A percentile compares a stretch with the other conserved stretches of the same genome.
Evolutionary conservation across 2,113 vertebrate species (phyloP).

Genomic region (Crotalus helleri): DNA sequence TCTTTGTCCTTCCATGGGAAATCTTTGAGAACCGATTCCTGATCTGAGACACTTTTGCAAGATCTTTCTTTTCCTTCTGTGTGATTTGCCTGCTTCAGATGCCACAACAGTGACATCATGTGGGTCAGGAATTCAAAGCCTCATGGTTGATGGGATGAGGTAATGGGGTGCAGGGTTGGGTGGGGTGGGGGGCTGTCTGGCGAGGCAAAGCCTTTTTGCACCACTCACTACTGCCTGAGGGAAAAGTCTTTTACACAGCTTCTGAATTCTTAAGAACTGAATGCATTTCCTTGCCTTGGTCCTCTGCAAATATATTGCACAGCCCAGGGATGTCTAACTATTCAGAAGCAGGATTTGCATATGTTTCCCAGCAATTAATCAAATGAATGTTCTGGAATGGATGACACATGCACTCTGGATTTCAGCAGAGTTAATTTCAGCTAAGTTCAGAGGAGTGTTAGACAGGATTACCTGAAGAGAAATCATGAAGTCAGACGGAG

Average conservation of each 20-base stretch:
- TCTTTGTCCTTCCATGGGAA: background rate
- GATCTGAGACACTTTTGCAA: background rate
- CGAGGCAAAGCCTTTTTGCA: background rate
- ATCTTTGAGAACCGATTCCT: too few species aligned
- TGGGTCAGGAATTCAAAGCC: background rate
- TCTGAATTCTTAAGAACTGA: background rate
- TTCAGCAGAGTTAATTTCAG: background rate
- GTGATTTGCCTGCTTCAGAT: background rate
- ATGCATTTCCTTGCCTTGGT: too few species aligned
- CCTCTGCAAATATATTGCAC: background rate
- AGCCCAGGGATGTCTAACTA: background rate
- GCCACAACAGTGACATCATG: slow-evolving; percentile 11
- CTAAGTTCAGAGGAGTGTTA: background rate
- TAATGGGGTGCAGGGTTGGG: background rate
- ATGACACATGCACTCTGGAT: background rate
- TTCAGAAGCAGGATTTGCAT: background rate
- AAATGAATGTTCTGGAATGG: background rate
- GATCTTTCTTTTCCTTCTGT: too few species aligned
- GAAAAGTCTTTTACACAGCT: background rate
- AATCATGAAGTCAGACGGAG: background rate
- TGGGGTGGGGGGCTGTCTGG: background rate
- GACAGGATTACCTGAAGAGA: background rate
- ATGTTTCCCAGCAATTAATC: background rate
- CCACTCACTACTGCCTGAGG: background rate
- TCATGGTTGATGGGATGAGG: background rate